Percentiles rank a stretch among this genome's conserved stretches.
phyloP scores from a whole-genome alignment of 2,797 vertebrate genomes.

The Mus minutoides region DNA sequence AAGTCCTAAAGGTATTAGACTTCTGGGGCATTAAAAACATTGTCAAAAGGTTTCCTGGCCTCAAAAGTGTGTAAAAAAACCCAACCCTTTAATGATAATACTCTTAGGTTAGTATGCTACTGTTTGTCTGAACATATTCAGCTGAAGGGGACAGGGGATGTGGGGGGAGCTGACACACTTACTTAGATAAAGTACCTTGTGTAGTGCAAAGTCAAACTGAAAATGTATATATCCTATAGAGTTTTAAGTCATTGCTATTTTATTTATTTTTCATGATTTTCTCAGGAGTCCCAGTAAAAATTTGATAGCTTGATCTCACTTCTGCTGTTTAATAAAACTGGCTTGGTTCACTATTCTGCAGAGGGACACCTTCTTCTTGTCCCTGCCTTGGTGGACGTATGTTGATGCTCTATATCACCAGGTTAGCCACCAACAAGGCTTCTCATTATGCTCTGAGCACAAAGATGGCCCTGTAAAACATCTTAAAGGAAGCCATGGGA shows the following conservation, averaged over 20 bases:
- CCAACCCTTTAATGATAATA: slow-evolving; percentile 51
- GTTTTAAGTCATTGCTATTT: not conserved
- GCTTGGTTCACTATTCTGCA: not conserved
- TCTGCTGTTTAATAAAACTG: not conserved
- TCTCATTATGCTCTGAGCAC: not conserved
- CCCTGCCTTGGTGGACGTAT: not conserved
- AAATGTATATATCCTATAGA: not conserved
- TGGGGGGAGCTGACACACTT: not conserved
- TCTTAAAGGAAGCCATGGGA: slow-evolving; percentile 7
- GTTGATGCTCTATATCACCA: not conserved
- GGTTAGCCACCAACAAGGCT: not conserved
- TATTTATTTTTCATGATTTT: slow-evolving; percentile 40
- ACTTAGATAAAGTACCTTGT: not conserved
- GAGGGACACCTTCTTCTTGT: not conserved
- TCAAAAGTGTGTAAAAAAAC: slow-evolving; percentile 51
- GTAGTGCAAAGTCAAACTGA: slow-evolving; percentile 28
- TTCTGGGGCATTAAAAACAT: slow-evolving; percentile 73
- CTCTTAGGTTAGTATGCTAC: slow-evolving; percentile 39
- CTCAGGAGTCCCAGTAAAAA: not conserved
- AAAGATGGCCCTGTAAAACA: not conserved
- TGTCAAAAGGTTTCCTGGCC: slow-evolving; percentile 53
- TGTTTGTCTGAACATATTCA: slow-evolving; percentile 50
- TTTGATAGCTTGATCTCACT: slow-evolving; percentile 27
- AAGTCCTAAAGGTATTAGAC: slow-evolving; percentile 43
- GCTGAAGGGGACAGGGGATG: not conserved